Base-by-base conservation (phyloP, 2,888 invertebrate species). In the Drosophila melanosoma region DNA sequence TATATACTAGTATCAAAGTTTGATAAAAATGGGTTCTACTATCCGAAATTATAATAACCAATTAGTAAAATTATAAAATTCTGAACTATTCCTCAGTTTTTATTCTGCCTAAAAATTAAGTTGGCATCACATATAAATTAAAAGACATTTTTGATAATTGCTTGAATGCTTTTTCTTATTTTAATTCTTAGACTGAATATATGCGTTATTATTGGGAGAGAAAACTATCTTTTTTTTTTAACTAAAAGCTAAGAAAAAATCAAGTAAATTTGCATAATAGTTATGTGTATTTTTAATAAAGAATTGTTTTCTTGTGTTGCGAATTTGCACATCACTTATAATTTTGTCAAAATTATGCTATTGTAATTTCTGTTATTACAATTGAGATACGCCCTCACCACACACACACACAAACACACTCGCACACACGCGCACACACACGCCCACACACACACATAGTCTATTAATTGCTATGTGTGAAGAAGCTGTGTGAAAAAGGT, bases 361-460 rank as follows among this genome's bases (percentile, higher is more conserved):
- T 20, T 20, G 20, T 15, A 45, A 45, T 58, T 26, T 26, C 12
- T 12, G 11, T 10, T n/a, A 26, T 12, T 8, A 23, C 51, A 61
- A 45, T 49, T 40, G 36, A 26, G 54, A 23, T 78, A 67, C 38
- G 73, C 73, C 59, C 63, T 42, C 63, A 42, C 56, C 59, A 66
- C 59, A 33, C 77, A 48, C 78, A 4, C 54, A 36, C 6, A 48
- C 15, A 48, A 15, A 15, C 23, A 12, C 0, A 45, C 42, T n/a
- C 59, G 63, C 59, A 35, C 77, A 11, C 49, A 40, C 6, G 5
- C 45, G 2, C 7, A 15, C 15, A 7, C 42, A 15, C 49, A 53
- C 17, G n/a, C 49, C 29, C 52, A 12, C 5, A 20, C 20, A 20
- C n/a, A 56, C 38, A 56, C 56, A 10, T n/a, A 35, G 23, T 26